Conservation (phyloP, 2,888 invertebrate genomes). For the Agrochola circellaris region DNA sequence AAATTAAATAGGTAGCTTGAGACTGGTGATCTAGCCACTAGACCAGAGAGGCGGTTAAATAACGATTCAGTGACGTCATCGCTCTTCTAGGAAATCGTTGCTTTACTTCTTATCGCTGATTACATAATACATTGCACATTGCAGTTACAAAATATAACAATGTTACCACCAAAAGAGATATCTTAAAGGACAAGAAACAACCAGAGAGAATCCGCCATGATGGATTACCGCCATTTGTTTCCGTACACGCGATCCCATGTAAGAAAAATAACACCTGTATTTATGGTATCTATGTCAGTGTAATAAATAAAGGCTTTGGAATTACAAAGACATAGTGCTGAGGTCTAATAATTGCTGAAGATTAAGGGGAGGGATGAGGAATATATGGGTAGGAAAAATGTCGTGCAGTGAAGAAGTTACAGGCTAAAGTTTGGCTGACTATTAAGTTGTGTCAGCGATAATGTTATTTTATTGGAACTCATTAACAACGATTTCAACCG, state of each 20-base stretch:
- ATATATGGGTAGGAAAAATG: constrained; percentile 21
- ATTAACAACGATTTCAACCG: not conserved
- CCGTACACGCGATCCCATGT: constrained; percentile 42
- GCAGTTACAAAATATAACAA: not conserved
- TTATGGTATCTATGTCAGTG: constrained; percentile 30
- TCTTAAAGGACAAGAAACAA: constrained; percentile 27
- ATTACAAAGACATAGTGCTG: constrained; percentile 36
- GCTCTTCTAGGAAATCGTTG: not conserved
- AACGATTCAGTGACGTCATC: not conserved
- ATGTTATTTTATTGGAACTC: not conserved
- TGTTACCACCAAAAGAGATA: constrained; percentile 17
- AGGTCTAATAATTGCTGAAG: constrained; percentile 48
- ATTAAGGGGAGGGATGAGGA: constrained; percentile 11
- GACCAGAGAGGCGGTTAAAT: not conserved
- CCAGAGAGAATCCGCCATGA: constrained; percentile 48
- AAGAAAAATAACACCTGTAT: constrained; percentile 65
- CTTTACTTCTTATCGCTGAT: not conserved
- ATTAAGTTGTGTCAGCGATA: constrained; percentile 1
- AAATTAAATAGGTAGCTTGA: too few species aligned
- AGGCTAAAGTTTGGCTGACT: not conserved
- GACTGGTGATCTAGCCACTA: too few species aligned
- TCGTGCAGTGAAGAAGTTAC: not conserved
- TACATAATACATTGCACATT: not conserved
- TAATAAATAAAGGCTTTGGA: constrained; percentile 41
- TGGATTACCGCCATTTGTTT: constrained; percentile 59